Percentiles rank a stretch among this genome's conserved stretches.
These are phyloP conservation scores for Anguilla pacifica DNA, from an alignment of 2,797 vertebrate genomes.

Conservation along the genomic window DNA sequence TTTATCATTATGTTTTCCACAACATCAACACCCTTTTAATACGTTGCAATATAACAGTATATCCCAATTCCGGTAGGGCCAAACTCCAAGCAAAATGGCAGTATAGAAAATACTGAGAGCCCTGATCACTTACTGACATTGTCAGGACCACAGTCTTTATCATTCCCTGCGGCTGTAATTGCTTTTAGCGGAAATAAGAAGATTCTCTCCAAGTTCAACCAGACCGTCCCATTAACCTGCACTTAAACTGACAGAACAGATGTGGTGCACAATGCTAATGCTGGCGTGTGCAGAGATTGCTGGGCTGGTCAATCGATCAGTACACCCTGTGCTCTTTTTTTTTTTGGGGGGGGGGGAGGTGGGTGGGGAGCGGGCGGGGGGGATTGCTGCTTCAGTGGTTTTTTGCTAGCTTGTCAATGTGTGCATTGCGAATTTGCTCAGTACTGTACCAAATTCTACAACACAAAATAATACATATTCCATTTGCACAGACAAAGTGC, in stretches of 20 bases:
- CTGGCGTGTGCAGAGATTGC: neutral
- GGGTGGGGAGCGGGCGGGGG: too few relatives aligned
- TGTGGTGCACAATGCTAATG: neutral
- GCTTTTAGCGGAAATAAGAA: neutral
- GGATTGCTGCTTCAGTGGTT: neutral
- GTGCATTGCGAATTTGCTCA: neutral
- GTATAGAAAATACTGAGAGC: neutral
- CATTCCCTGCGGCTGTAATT: neutral
- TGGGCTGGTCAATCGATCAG: neutral
- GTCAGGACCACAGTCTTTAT: neutral
- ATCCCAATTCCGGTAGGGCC: neutral
- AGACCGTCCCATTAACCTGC: neutral
- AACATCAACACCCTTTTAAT: too few relatives aligned
- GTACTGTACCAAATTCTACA: neutral
- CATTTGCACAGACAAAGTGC: neutral
- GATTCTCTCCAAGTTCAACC: neutral
- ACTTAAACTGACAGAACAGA: neutral
- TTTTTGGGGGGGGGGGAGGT: neutral
- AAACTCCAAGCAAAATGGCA: neutral
- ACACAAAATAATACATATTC: neutral
- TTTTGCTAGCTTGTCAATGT: neutral
- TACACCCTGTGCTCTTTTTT: neutral
- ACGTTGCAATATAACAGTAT: too few relatives aligned
- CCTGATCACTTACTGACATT: neutral
- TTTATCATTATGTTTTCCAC: too few relatives aligned